phyloP scores from a whole-genome alignment of 2,888 invertebrate species.

The Diogma glabrata region DNA sequence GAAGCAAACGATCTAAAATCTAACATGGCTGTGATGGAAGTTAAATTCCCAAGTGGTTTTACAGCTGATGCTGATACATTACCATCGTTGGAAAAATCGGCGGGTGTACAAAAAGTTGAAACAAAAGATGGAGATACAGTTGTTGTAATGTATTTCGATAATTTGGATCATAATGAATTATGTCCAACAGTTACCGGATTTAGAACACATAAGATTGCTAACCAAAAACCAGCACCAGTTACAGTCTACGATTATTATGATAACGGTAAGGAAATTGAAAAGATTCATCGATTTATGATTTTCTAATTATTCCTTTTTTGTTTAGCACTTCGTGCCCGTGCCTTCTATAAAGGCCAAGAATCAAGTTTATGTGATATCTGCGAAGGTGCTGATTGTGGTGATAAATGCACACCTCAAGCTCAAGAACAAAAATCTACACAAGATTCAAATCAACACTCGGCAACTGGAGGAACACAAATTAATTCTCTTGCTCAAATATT shows the following conservation, averaged over 20 bases:
- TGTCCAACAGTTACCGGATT: slow-evolving; percentile 79
- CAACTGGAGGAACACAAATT: too few relatives aligned
- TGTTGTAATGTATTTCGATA: slow-evolving; percentile 62
- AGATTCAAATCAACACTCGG: too few relatives aligned
- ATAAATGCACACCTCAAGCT: slow-evolving; percentile 30
- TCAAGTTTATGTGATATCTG: slow-evolving; percentile 75
- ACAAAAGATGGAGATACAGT: slow-evolving; percentile 50
- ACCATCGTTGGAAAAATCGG: slow-evolving; percentile 41
- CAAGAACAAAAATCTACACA: slow-evolving; percentile 25
- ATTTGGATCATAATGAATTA: slow-evolving; percentile 47
- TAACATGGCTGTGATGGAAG: slow-evolving; percentile 85
- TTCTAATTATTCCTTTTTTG: slow-evolving; percentile 13
- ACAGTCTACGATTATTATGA: slow-evolving; percentile 86
- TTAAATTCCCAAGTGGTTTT: slow-evolving; percentile 84
- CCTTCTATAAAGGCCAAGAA: slow-evolving; percentile 56
- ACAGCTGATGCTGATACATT: slow-evolving; percentile 57
- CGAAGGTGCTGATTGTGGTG: slow-evolving; percentile 45
- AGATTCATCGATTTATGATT: slow-evolving; percentile 22
- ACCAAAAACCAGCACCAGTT: slow-evolving; percentile 76
- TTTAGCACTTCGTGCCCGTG: slow-evolving; percentile 61
- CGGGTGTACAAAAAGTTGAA: slow-evolving; percentile 47
- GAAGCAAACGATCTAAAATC: slow-evolving; percentile 45
- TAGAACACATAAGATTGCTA: slow-evolving; percentile 70
- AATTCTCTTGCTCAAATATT: too few relatives aligned
- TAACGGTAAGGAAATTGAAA: slow-evolving; percentile 53